These are phyloP conservation scores for Molossus molossus DNA, from an alignment of 2,797 vertebrate species.

Conservation along the genomic window DNA sequence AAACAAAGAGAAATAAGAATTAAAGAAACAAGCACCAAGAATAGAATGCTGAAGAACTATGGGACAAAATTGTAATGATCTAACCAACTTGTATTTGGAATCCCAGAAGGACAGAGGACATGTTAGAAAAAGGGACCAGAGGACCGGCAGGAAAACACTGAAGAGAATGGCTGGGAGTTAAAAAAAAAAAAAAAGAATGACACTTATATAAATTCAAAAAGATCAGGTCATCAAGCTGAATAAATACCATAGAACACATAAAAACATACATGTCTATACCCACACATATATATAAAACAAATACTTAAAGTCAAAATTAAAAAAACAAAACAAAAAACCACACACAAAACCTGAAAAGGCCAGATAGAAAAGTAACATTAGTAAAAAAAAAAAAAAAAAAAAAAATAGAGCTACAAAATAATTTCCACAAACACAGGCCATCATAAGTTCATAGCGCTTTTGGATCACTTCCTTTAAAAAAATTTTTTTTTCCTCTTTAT, in stretches of 20 bases:
- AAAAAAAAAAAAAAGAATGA: neutral
- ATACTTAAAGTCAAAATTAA: no score
- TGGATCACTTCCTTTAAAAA: no score
- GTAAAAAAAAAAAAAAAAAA: no score
- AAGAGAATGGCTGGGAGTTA: neutral
- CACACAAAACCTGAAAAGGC: no score
- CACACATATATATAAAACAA: no score
- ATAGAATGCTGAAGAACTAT: neutral
- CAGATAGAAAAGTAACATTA: no score
- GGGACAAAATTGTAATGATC: neutral
- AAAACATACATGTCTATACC: neutral
- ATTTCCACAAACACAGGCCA: no score
- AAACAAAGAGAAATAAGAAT: neutral
- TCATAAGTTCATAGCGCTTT: no score
- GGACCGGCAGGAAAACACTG: neutral
- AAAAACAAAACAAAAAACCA: no score
- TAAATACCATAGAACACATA: neutral
- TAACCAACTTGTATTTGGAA: neutral
- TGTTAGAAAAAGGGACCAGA: neutral
- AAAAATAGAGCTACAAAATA: no score
- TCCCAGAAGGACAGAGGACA: neutral
- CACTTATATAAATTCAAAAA: neutral
- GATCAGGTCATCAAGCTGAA: neutral
- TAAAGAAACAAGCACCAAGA: neutral
- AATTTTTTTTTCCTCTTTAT: no score